phyloP scores from a whole-genome alignment of 92 coral and sea anemone genomes.

The Palythoa caribaeorum region DNA sequence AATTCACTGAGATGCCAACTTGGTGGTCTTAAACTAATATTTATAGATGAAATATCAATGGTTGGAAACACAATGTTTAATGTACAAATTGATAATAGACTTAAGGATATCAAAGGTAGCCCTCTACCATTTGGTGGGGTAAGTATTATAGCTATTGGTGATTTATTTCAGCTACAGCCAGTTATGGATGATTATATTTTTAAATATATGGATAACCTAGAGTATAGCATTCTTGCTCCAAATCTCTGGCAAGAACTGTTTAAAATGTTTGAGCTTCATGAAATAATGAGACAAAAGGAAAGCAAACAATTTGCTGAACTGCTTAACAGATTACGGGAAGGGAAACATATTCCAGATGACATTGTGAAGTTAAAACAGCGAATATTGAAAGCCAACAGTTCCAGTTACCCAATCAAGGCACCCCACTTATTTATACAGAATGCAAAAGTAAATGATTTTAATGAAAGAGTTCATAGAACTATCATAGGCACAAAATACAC shows the following conservation, averaged over 20 bases:
- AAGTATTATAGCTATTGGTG: neutral
- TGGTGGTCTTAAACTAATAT: neutral
- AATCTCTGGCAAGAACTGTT: no score
- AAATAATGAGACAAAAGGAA: no score
- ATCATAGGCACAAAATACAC: constrained; percentile 6
- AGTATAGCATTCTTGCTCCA: neutral
- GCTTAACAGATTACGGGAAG: neutral
- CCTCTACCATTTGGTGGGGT: no score
- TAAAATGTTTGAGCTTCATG: no score
- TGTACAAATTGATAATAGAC: constrained; percentile 11
- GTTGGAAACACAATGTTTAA: neutral
- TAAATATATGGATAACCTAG: neutral
- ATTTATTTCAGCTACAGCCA: neutral
- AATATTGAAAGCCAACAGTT: neutral
- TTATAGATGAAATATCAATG: neutral
- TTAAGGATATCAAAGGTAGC: neutral
- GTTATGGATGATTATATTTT: neutral
- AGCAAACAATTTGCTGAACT: no score
- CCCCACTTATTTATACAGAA: neutral
- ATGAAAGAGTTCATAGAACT: constrained; percentile 1
- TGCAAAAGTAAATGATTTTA: constrained; percentile 1
- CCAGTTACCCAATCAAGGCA: constrained; percentile 1
- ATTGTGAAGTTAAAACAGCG: neutral
- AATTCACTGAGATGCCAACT: neutral
- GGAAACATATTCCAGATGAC: neutral